A percentile compares a stretch with the other conserved stretches of the same genome.
phyloP scores from a whole-genome alignment of 2,888 invertebrate species.

The Capitulum mitella region DNA sequence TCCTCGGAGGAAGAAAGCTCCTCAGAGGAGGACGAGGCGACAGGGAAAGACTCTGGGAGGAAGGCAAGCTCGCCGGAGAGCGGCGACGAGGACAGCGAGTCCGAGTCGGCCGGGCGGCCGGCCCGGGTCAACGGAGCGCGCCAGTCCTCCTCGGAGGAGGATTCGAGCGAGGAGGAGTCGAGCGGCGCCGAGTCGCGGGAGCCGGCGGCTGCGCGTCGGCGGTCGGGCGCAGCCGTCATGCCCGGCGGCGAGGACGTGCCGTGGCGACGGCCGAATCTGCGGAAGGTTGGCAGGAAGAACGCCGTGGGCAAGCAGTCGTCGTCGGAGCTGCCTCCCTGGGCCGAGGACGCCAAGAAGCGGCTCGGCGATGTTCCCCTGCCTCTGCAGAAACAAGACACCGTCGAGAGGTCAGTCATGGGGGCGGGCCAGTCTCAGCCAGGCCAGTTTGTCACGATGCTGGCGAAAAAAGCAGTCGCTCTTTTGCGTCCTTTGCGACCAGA shows the following conservation, averaged over 20 bases:
- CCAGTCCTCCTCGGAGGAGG: too few species aligned
- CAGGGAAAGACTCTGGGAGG: not conserved
- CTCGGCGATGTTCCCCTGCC: not conserved
- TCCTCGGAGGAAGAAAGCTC: not conserved
- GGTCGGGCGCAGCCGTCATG: not conserved
- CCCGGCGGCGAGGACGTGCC: not conserved
- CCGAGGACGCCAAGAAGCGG: constrained; percentile 10
- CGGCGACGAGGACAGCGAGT: not conserved
- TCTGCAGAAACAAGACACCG: not conserved
- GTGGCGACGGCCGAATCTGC: constrained; percentile 13
- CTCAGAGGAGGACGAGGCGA: not conserved
- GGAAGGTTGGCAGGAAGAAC: not conserved
- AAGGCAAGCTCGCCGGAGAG: not conserved
- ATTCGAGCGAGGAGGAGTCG: too few species aligned
- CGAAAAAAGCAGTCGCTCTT: too few species aligned
- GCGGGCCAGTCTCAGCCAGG: too few species aligned
- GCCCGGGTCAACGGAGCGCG: too few species aligned
- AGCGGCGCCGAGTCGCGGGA: not conserved
- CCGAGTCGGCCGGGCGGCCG: not conserved
- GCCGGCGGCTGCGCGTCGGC: not conserved
- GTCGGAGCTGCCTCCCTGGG: constrained; percentile 8
- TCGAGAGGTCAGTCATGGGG: not conserved
- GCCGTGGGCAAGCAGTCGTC: not conserved
- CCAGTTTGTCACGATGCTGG: too few species aligned
- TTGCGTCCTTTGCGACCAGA: too few species aligned